phyloP scores from a whole-genome alignment of 1,140 invertebrate species.

The Ips typographus region DNA sequence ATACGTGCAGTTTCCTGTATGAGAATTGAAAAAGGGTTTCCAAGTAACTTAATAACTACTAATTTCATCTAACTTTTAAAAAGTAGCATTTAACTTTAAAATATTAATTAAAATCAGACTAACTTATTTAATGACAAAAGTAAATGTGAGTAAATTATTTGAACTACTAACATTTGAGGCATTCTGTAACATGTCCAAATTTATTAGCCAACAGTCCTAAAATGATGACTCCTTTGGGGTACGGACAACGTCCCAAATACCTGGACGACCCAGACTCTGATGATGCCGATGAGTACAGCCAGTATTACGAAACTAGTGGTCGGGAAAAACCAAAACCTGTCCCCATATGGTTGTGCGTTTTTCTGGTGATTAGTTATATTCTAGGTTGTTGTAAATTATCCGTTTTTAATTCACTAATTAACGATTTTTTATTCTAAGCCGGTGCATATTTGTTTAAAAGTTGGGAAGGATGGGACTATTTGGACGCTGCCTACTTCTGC shows the following conservation, averaged over 20 bases:
- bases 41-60: too few species aligned
- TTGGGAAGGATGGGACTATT: constrained; percentile 87
- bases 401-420: neutral
- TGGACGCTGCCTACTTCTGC: constrained; percentile 93
- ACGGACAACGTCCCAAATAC: constrained; percentile 60
- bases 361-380: constrained; percentile 86
- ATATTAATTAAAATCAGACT: neutral
- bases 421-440: constrained; percentile 54
- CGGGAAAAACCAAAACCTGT: constrained; percentile 66
- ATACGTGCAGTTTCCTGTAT: too few species aligned
- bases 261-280: constrained; percentile 56
- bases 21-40: too few species aligned
- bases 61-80: too few species aligned
- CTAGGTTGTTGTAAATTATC: constrained; percentile 35
- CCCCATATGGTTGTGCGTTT: constrained; percentile 89
- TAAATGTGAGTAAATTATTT: too few species aligned
- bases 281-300: constrained; percentile 52
- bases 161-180: too few species aligned
- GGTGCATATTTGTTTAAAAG: constrained; percentile 82
- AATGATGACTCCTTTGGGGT: constrained; percentile 70
- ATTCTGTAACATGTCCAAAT: neutral
- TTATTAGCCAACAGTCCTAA: constrained; percentile 54
- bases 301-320: constrained; percentile 47
- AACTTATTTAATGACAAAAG: neutral
- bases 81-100: too few species aligned